phyloP scores from a whole-genome alignment of 2,113 vertebrate species.

The Ailuropoda melanoleuca region DNA sequence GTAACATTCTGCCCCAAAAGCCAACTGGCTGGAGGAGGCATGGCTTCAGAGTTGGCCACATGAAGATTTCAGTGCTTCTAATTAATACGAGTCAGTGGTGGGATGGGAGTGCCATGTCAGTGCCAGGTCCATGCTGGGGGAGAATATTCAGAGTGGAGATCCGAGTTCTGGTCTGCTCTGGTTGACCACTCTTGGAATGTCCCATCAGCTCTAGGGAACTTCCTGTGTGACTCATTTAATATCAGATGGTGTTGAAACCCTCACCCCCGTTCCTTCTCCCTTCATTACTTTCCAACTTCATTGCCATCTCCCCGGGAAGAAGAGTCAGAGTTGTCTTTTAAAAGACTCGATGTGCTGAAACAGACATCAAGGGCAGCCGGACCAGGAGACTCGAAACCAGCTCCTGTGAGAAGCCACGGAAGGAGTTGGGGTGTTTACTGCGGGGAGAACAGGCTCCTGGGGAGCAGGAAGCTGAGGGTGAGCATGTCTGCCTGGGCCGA shows the following conservation, averaged over 20 bases:
- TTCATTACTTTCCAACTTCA: not conserved
- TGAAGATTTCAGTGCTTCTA: not conserved
- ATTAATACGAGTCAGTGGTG: fast-evolving
- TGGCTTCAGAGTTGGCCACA: not conserved
- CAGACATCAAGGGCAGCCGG: not conserved
- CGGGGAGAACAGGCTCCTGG: not conserved
- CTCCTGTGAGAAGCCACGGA: not conserved
- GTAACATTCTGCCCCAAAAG: not conserved
- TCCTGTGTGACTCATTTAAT: not conserved
- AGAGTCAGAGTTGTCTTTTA: not conserved
- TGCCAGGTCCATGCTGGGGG: too few relatives aligned
- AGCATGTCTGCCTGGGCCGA: not conserved
- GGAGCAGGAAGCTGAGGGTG: not conserved
- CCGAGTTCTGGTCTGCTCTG: not conserved
- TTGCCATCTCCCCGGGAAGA: not conserved
- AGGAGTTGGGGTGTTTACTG: not conserved
- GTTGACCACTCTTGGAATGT: not conserved
- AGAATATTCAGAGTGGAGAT: not conserved
- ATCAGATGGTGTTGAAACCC: not conserved
- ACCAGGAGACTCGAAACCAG: not conserved
- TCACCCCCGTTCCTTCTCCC: not conserved
- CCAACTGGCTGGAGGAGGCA: not conserved
- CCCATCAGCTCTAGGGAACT: not conserved
- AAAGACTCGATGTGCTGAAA: fast-evolving
- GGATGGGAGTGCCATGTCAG: fast-evolving